These are phyloP conservation scores for Pseudolycoriella hygida DNA, from an alignment of 2,888 invertebrate species.

Conservation along the genomic window DNA sequence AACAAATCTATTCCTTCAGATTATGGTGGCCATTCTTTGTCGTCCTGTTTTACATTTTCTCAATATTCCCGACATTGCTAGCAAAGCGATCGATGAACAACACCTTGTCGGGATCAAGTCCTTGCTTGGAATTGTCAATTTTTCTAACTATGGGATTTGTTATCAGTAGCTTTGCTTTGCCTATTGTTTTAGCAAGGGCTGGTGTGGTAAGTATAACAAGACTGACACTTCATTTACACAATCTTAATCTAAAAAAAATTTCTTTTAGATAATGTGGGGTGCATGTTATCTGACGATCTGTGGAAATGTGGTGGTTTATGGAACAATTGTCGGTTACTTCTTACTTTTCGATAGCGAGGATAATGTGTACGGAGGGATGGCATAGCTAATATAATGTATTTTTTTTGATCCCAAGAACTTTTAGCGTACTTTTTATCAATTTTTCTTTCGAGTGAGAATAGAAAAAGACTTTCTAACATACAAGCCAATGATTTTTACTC, in stretches of 20 bases:
- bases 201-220: constrained; percentile 31
- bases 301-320: constrained; percentile 80
- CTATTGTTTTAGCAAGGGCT: constrained; percentile 79
- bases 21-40: constrained; percentile 98
- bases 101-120: constrained; percentile 35
- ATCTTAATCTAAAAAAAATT: constrained; percentile 1
- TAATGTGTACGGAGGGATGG: constrained; percentile 6
- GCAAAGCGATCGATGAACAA: constrained; percentile 55
- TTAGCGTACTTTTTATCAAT: no score
- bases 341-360: constrained; percentile 5
- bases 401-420: no score
- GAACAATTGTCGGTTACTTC: constrained; percentile 57
- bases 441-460: no score
- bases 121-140: constrained; percentile 67
- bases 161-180: constrained; percentile 91
- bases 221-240: neutral
- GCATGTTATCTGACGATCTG: constrained; percentile 76
- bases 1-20: no score
- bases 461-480: no score
- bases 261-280: constrained; percentile 56
- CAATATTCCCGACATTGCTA: constrained; percentile 81
- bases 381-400: constrained; percentile 1
- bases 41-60: constrained; percentile 77
- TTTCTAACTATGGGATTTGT: constrained; percentile 92
- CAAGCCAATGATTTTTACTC: no score